Percentiles rank a stretch among this genome's conserved stretches.
Conservation (phyloP, 1,140 invertebrate species). For the Pogonus chalceus region DNA sequence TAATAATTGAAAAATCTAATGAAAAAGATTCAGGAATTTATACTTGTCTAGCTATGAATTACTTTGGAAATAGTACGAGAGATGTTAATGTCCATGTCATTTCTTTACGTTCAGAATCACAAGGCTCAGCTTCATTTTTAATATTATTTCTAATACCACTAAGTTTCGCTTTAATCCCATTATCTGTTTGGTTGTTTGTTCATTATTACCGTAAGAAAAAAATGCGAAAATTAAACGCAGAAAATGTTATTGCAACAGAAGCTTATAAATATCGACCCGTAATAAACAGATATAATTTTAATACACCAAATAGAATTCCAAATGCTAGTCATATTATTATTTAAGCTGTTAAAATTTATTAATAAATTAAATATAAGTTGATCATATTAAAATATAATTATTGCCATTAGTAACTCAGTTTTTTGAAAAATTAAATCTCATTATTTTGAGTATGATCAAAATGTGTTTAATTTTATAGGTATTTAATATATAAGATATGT, state of each 20-base stretch:
- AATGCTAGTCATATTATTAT: constrained; percentile 12
- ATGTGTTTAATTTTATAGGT: too few relatives aligned
- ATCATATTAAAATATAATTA: constrained; percentile 11
- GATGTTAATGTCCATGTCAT: constrained; percentile 12
- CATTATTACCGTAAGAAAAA: constrained; percentile 23
- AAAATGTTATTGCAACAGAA: constrained; percentile 5
- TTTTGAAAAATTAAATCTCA: too few relatives aligned
- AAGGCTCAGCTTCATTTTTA: constrained; percentile 17
- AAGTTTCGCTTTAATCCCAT: constrained; percentile 20
- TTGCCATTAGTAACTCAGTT: too few relatives aligned
- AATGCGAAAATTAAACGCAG: constrained; percentile 12
- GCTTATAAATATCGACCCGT: constrained; percentile 9
- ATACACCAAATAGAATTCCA: background rate
- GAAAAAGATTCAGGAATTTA: constrained; percentile 26
- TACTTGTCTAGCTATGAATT: constrained; percentile 27
- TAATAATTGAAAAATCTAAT: constrained; percentile 24
- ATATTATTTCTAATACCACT: constrained; percentile 27
- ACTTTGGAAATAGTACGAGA: constrained; percentile 14
- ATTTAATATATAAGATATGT: too few relatives aligned
- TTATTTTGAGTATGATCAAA: too few relatives aligned
- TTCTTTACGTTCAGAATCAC: background rate
- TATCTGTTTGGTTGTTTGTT: constrained; percentile 24
- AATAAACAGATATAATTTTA: background rate
- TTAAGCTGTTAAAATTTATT: background rate
- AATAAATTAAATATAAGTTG: constrained; percentile 7